A percentile compares a stretch with the other conserved stretches of the same genome.
Conservation (phyloP, 1,140 invertebrate species). For the Bombus difficillimus region DNA sequence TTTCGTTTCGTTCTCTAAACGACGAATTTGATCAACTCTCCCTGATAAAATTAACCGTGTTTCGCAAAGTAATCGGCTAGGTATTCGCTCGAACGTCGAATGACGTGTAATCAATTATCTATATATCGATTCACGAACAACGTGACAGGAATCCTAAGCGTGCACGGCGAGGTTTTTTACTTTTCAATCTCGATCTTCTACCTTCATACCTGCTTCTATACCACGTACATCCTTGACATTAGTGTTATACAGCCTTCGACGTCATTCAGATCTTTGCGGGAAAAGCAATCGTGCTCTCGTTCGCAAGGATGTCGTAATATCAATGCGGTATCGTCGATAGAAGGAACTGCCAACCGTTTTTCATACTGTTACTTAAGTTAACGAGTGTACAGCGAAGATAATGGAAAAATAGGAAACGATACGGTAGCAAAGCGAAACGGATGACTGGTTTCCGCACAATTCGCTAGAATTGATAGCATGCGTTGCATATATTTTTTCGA, state of each 20-base stretch:
- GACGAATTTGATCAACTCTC: neutral
- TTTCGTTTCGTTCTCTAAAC: neutral
- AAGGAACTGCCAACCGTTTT: neutral
- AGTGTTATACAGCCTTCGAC: constrained; percentile 40
- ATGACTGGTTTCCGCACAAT: neutral
- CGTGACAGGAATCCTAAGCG: constrained; percentile 48
- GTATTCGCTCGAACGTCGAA: constrained; percentile 33
- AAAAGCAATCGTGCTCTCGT: constrained; percentile 24
- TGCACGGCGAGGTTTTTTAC: constrained; percentile 13
- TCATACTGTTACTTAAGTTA: neutral
- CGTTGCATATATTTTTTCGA: too few relatives aligned
- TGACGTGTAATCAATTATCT: constrained; percentile 31
- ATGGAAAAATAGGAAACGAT: neutral
- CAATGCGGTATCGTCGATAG: neutral
- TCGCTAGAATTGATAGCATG: neutral
- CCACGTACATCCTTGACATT: constrained; percentile 56
- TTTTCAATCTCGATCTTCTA: neutral
- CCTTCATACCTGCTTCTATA: neutral
- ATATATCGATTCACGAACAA: constrained; percentile 18
- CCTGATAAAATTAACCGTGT: neutral
- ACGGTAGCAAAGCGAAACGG: neutral
- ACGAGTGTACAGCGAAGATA: neutral
- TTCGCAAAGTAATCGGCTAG: constrained; percentile 6
- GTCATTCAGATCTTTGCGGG: constrained; percentile 36
- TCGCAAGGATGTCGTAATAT: constrained; percentile 18